Conservation (phyloP, 2,888 invertebrate genomes). For the Pseudococcus longispinus region DNA sequence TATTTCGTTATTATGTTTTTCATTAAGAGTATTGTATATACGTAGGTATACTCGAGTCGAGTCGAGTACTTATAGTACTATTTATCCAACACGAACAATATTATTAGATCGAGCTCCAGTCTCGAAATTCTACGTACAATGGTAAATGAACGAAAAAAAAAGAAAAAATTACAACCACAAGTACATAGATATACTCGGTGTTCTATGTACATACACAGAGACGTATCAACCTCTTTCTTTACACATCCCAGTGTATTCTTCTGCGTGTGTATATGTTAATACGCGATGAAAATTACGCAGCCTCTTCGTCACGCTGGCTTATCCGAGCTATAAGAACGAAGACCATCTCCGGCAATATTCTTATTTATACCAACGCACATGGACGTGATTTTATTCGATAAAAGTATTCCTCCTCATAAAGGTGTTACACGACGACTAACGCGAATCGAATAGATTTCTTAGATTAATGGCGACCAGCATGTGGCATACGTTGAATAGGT, state of each 20-base stretch:
- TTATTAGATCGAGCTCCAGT: background rate
- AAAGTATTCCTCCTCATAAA: background rate
- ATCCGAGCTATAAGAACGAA: background rate
- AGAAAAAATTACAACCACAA: background rate
- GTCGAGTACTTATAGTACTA: background rate
- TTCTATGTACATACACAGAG: background rate
- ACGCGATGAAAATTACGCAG: slow-evolving; percentile 17
- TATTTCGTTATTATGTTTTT: slow-evolving; percentile 18
- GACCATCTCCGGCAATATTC: background rate
- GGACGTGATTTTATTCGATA: slow-evolving; percentile 6
- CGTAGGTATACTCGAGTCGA: background rate
- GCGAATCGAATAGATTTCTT: slow-evolving; percentile 19
- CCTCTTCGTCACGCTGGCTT: slow-evolving; percentile 24
- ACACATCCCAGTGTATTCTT: background rate
- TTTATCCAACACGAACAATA: background rate
- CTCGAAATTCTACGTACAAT: background rate
- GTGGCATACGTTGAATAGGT: slow-evolving; percentile 11
- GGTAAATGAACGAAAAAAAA: background rate
- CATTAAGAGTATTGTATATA: background rate
- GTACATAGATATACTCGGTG: background rate
- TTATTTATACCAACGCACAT: background rate
- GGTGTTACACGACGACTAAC: background rate
- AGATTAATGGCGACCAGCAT: slow-evolving; percentile 13
- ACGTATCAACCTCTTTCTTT: background rate
- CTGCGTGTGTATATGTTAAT: background rate